phyloP scores from a whole-genome alignment of 2,113 vertebrate species.

The Azemiops feae region DNA sequence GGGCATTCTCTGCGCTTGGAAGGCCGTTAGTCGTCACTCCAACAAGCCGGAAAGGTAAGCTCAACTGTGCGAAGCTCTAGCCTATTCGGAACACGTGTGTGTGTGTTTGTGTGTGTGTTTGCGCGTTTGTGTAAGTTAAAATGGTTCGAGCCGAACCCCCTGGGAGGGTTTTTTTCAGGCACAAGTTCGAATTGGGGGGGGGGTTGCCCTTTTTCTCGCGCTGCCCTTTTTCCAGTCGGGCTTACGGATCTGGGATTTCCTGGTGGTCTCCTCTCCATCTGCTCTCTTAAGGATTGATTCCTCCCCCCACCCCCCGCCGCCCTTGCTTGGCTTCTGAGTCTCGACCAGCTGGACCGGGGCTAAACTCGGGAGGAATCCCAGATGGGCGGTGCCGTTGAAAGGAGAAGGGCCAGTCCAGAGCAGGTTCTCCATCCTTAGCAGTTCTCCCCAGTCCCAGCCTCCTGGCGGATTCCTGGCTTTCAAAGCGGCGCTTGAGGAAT shows the following conservation, averaged over 20 bases:
- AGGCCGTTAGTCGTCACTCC: conserved; percentile 47
- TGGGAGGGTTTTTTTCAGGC: background rate
- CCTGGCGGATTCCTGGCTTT: background rate
- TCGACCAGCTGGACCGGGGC: background rate
- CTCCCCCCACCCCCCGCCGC: too few species aligned
- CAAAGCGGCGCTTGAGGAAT: background rate
- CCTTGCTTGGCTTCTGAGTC: background rate
- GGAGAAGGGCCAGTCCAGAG: background rate
- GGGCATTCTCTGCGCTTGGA: conserved; percentile 35
- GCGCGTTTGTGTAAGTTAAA: background rate
- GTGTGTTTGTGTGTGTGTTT: background rate
- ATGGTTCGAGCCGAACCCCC: background rate
- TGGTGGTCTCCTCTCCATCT: background rate
- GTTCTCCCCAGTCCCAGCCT: background rate
- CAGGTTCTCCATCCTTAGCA: background rate
- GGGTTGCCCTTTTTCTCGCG: background rate
- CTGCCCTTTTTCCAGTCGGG: background rate
- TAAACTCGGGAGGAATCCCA: background rate
- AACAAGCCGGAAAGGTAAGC: conserved; percentile 51
- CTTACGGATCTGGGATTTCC: background rate
- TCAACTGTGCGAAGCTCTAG: background rate
- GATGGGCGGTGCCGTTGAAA: background rate
- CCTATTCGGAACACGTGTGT: background rate
- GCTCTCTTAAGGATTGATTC: background rate
- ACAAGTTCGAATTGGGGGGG: background rate